Percentiles rank a stretch among this genome's conserved stretches.
Evolutionary conservation across 2,888 invertebrate species (phyloP).

Genomic region (Lobophora halterata): DNA sequence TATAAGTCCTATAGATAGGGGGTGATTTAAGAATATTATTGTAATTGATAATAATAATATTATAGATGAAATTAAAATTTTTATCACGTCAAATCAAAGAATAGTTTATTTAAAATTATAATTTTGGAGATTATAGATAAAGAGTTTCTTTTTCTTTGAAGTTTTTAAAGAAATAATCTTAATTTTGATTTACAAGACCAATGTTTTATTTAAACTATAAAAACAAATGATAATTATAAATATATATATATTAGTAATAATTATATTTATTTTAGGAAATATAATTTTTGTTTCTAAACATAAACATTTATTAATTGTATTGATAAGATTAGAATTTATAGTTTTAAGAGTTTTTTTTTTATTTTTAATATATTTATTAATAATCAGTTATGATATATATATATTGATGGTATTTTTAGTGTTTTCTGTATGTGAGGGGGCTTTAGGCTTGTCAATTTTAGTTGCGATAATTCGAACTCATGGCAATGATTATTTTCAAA

Average conservation of each 20-base stretch:
- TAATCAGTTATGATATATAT: slow-evolving; percentile 72
- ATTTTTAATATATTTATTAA: slow-evolving; percentile 68
- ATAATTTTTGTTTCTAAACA: slow-evolving; percentile 78
- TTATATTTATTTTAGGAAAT: slow-evolving; percentile 74
- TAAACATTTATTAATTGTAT: slow-evolving; percentile 81
- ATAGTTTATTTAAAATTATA: slow-evolving; percentile 85
- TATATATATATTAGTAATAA: slow-evolving; percentile 61
- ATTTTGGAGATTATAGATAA: slow-evolving; percentile 86
- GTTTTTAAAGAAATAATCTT: slow-evolving; percentile 78
- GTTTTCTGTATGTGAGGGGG: slow-evolving; percentile 84
- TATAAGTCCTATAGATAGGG: slow-evolving; percentile 77
- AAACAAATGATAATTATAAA: slow-evolving; percentile 69
- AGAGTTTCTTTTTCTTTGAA: slow-evolving; percentile 80
- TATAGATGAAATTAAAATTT: slow-evolving; percentile 58
- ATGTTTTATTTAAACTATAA: slow-evolving; percentile 85
- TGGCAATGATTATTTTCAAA: slow-evolving; percentile 83
- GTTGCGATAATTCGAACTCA: slow-evolving; percentile 81
- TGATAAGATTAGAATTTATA: slow-evolving; percentile 83
- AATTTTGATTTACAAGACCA: slow-evolving; percentile 86
- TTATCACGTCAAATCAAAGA: slow-evolving; percentile 74
- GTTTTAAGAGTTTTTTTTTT: slow-evolving; percentile 79
- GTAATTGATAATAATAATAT: slow-evolving; percentile 56
- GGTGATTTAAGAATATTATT: too few relatives aligned
- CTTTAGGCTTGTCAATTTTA: slow-evolving; percentile 83
- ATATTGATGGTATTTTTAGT: slow-evolving; percentile 82